Evolutionary conservation across 2,888 invertebrate species (phyloP).

Genomic region (Dryococelus australis): DNA sequence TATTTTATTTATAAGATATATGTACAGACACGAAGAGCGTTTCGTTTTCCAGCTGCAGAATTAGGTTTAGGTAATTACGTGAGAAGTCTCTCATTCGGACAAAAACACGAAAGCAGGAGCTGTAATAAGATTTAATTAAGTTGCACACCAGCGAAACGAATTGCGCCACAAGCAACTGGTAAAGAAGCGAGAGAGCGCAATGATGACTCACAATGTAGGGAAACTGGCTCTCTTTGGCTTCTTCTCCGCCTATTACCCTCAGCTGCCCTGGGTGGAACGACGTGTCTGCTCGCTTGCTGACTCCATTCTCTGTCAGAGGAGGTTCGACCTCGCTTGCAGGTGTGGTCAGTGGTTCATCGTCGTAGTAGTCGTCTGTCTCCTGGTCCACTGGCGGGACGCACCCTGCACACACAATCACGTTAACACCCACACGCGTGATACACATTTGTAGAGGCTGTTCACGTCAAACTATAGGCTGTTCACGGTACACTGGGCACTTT

Average conservation of each 20-base stretch:
- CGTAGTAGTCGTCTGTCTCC: neutral
- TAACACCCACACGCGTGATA: neutral
- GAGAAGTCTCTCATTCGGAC: too few species aligned
- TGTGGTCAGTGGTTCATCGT: neutral
- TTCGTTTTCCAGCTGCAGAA: too few species aligned
- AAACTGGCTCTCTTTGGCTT: neutral
- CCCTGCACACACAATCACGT: neutral
- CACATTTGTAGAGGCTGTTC: too few species aligned
- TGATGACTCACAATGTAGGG: neutral
- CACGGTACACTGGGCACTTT: too few species aligned
- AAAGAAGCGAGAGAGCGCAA: neutral
- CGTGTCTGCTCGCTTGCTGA: neutral
- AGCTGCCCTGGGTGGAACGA: neutral
- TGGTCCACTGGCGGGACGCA: neutral
- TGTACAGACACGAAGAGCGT: too few species aligned
- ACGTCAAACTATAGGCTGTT: too few species aligned
- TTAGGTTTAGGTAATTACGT: too few species aligned
- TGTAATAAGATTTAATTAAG: too few species aligned
- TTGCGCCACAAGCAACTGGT: too few species aligned
- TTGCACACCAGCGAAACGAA: too few species aligned
- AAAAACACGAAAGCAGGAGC: too few species aligned
- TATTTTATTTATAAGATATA: too few species aligned
- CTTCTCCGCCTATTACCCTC: neutral
- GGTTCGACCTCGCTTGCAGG: neutral
- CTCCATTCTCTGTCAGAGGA: neutral